Percentiles rank a stretch among this genome's conserved stretches.
Evolutionary conservation across 2,888 invertebrate species (phyloP).

Genomic region (Acleris holmiana): DNA sequence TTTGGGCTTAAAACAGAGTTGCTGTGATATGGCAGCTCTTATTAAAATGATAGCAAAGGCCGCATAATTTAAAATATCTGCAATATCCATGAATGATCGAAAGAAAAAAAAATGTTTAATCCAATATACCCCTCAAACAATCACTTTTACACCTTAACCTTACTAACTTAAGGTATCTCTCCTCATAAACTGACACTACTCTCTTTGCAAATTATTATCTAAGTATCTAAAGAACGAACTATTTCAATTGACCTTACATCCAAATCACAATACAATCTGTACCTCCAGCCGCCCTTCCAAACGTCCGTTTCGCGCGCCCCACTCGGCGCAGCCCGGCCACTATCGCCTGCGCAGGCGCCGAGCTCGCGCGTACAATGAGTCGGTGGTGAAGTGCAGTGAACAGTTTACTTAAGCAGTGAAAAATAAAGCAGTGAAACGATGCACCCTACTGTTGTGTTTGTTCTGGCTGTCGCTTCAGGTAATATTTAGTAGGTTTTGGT

Average conservation of each 20-base stretch:
- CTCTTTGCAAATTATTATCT: too few species aligned
- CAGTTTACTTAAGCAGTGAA: constrained; percentile 27
- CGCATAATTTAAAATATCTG: too few species aligned
- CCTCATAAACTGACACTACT: too few species aligned
- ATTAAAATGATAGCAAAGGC: too few species aligned
- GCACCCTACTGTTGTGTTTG: constrained; percentile 34
- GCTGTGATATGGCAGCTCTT: too few species aligned
- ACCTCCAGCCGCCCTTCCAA: constrained; percentile 46
- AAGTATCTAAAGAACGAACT: neutral
- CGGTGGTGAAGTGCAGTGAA: constrained; percentile 80
- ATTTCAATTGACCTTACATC: too few species aligned
- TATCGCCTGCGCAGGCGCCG: constrained; percentile 74
- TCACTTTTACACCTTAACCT: too few species aligned
- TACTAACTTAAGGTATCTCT: too few species aligned
- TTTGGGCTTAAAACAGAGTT: too few species aligned
- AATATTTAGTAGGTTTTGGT: constrained; percentile 11
- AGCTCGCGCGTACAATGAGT: constrained; percentile 77
- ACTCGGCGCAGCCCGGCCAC: constrained; percentile 50
- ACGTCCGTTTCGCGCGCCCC: constrained; percentile 57
- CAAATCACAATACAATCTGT: constrained; percentile 3
- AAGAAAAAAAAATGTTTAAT: too few species aligned
- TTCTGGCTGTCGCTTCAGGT: constrained; percentile 37
- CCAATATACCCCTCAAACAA: too few species aligned
- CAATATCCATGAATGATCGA: too few species aligned
- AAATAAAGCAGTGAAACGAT: constrained; percentile 9